Evolutionary conservation across 2,113 vertebrate genomes (phyloP), one percentile per base, ranked within the genome.

Genomic region (Grammomys surdaster): DNA sequence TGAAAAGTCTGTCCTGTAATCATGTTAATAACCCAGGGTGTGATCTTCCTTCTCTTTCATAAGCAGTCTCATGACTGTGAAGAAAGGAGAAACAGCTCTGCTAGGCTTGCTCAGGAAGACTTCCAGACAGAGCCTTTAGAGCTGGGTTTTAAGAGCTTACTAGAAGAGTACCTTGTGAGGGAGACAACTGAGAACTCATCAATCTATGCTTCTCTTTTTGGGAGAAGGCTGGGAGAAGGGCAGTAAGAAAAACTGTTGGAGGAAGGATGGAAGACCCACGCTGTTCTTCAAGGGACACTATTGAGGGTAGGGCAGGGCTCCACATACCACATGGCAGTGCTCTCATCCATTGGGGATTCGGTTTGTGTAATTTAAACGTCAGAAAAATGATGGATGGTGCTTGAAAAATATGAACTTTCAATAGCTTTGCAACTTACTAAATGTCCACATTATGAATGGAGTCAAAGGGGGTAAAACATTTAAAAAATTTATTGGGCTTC

Each of bases 301-400:
- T 54, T 31, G 3, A 89, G 77, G 70, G 85, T 58, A 73, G 14
- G 54, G 8, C 46, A 75, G 22, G 8, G 9, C 48, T 94, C 63
- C 89, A 16, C 67, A 75, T 31, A 48, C 75, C 36, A n/a, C 4
- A 6, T 24, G 86, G 65, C 56, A 63, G 70, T 26, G 4, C 5
- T 91, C 46, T 76, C 48, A 40, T 69, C 85, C 40, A 12, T 10
- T 91, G 87, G 33, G 24, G 88, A 85, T 92, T 90, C 81, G 28
- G n/a, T 70, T 90, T 89, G 72, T 96, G n/a, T 92, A 33, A 89
- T 94, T 95, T 96, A 93, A 94, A 94, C 31, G 51, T 93, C 90
- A 92, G 80, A 67, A 75, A 86, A 73, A 88, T 91, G 70, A 91
- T n/a, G 36, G 63, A 70, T 91, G 72, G 48, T 56, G 24, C 51